Evolutionary conservation across 2,797 vertebrate genomes (phyloP).

Genomic region (Emydoidea blandingii): DNA sequence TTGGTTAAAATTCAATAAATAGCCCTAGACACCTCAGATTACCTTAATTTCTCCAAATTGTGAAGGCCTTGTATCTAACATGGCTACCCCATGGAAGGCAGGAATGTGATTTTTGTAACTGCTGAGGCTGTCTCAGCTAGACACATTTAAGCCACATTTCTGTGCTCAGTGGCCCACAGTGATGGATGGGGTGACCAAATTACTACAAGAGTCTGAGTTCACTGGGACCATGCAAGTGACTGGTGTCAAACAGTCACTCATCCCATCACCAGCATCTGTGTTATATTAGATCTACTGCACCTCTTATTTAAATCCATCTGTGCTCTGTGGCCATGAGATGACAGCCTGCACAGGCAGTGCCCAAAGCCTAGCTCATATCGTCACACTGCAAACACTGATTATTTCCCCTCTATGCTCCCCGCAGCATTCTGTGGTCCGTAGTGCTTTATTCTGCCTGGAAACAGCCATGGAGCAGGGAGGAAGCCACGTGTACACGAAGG

Average conservation of each 20-base stretch:
- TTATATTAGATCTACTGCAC: not conserved
- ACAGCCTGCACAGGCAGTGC: not conserved
- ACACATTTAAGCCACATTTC: not conserved
- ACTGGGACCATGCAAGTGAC: not conserved
- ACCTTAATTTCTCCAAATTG: not conserved
- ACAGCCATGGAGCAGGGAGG: slow-evolving; percentile 33
- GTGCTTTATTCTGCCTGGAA: slow-evolving; percentile 74
- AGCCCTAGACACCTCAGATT: not conserved
- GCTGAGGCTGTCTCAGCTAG: not conserved
- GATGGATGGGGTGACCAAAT: not conserved
- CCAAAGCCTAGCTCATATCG: accelerated
- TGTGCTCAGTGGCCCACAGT: not conserved
- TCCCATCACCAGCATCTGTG: not conserved
- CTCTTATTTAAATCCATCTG: accelerated
- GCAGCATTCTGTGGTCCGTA: slow-evolving; percentile 63
- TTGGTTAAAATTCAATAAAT: not conserved
- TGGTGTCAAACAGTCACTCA: not conserved
- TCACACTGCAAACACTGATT: not conserved
- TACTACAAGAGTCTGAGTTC: not conserved
- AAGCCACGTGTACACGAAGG: slow-evolving; percentile 63
- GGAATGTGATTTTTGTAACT: not conserved
- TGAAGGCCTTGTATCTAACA: not conserved
- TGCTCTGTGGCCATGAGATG: not conserved
- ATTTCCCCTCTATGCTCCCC: not conserved
- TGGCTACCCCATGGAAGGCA: not conserved